These are phyloP conservation scores for Tiliacea citrago DNA, from an alignment of 2,888 invertebrate species.

Conservation along the genomic window DNA sequence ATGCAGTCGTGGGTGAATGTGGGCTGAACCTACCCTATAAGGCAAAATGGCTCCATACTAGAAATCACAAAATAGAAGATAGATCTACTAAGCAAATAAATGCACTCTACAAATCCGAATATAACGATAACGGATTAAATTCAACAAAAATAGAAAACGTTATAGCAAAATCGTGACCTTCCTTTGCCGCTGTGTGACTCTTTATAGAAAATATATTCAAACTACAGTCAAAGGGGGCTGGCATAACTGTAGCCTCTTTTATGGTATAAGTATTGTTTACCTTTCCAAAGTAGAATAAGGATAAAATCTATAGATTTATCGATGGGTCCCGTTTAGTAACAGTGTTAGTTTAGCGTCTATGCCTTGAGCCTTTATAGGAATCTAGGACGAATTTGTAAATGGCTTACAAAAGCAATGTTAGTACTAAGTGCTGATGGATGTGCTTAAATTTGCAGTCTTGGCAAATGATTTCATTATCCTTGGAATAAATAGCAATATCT, in stretches of 20 bases:
- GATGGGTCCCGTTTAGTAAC: slow-evolving; percentile 45
- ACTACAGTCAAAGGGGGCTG: slow-evolving; percentile 74
- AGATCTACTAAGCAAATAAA: slow-evolving; percentile 42
- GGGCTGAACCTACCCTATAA: slow-evolving; percentile 34
- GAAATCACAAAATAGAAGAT: slow-evolving; percentile 39
- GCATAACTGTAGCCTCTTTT: slow-evolving; percentile 78
- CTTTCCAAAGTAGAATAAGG: slow-evolving; percentile 53
- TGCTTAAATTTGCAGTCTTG: slow-evolving; percentile 26
- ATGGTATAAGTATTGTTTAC: slow-evolving; percentile 77
- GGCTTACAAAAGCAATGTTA: slow-evolving; percentile 25
- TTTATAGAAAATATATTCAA: slow-evolving; percentile 70
- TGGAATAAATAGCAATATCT: slow-evolving; percentile 27
- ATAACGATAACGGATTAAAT: slow-evolving; percentile 46
- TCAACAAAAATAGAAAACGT: slow-evolving; percentile 55
- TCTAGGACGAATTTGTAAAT: slow-evolving; percentile 34
- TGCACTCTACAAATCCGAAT: slow-evolving; percentile 52
- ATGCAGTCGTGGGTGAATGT: slow-evolving; percentile 47
- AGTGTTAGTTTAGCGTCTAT: slow-evolving; percentile 52
- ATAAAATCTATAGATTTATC: slow-evolving; percentile 62
- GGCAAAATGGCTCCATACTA: slow-evolving; percentile 49
- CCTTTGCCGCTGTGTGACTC: slow-evolving; percentile 44
- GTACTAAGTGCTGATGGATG: slow-evolving; percentile 32
- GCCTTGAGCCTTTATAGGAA: slow-evolving; percentile 43
- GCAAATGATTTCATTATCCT: slow-evolving; percentile 37
- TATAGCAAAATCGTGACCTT: slow-evolving; percentile 66